phyloP scores from a whole-genome alignment of 2,113 vertebrate species.

The Pyrgilauda ruficollis region DNA sequence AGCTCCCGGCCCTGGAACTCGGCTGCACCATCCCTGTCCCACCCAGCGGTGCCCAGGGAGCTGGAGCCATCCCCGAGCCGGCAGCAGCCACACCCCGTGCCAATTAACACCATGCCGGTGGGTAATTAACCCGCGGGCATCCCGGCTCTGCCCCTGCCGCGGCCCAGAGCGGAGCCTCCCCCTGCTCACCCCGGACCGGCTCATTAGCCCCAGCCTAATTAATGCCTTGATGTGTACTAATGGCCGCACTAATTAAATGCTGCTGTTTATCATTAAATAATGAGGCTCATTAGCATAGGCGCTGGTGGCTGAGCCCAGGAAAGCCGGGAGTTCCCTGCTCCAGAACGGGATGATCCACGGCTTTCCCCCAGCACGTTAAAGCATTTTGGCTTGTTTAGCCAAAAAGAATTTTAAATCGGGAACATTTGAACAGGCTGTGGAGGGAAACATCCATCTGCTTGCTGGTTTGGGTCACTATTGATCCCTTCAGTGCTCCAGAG shows the following conservation, averaged over 20 bases:
- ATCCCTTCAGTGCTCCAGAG: not conserved
- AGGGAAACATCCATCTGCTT: not conserved
- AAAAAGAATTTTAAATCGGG: not conserved
- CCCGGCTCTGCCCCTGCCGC: not conserved
- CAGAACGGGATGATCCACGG: accelerated
- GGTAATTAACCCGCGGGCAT: accelerated
- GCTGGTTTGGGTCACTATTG: not conserved
- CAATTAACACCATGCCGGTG: not conserved
- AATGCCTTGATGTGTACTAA: not conserved
- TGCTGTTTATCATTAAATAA: conserved; percentile 28
- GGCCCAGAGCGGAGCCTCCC: not conserved
- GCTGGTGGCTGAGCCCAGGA: not conserved
- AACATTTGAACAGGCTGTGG: not conserved
- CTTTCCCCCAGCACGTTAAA: accelerated
- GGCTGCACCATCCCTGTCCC: not conserved
- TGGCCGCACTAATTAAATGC: conserved; percentile 17
- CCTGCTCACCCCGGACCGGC: not conserved
- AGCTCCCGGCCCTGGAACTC: not conserved
- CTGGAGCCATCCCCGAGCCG: not conserved
- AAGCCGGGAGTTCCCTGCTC: not conserved
- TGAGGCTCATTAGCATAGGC: not conserved
- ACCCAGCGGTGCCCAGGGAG: accelerated
- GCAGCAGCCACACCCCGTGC: accelerated
- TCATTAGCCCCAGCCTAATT: not conserved
- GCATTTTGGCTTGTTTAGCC: not conserved